phyloP scores from a whole-genome alignment of 1,140 invertebrate genomes.

The Tetranychus urticae region DNA sequence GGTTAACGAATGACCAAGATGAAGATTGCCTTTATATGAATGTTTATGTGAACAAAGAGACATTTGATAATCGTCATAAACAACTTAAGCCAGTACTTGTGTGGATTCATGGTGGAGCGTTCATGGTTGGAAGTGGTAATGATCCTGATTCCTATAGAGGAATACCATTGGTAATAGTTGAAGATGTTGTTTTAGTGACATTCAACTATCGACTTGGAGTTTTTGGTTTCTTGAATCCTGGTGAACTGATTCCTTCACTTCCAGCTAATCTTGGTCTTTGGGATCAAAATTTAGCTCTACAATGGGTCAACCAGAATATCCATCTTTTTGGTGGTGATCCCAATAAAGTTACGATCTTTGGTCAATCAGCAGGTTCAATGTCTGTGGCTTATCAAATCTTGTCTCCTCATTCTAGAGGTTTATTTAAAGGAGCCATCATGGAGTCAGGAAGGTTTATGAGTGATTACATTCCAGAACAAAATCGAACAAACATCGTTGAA shows the following conservation, averaged over 20 bases:
- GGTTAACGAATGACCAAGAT: slow-evolving; percentile 20
- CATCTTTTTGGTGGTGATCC: slow-evolving; percentile 13
- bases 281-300: slow-evolving; percentile 13
- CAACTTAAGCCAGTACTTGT: slow-evolving; percentile 37
- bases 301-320: slow-evolving; percentile 14
- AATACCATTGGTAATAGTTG: slow-evolving; percentile 31
- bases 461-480: neutral
- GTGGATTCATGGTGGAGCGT: slow-evolving; percentile 49
- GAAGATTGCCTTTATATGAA: slow-evolving; percentile 85
- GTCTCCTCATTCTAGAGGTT: slow-evolving; percentile 14
- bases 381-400: slow-evolving; percentile 18
- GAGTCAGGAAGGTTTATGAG: slow-evolving; percentile 2
- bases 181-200: slow-evolving; percentile 39
- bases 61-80: neutral
- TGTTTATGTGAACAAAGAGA: slow-evolving; percentile 39
- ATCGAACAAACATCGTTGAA: neutral
- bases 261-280: slow-evolving; percentile 11
- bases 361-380: slow-evolving; percentile 23
- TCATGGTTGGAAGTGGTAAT: slow-evolving; percentile 31
- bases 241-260: slow-evolving; percentile 26
- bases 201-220: slow-evolving; percentile 42
- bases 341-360: slow-evolving; percentile 26
- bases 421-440: slow-evolving; percentile 21
- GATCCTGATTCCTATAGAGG: slow-evolving; percentile 29
- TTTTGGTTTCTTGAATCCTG: slow-evolving; percentile 57